These are phyloP conservation scores for Archips xylosteana DNA, from an alignment of 2,888 invertebrate species.

Conservation along the genomic window DNA sequence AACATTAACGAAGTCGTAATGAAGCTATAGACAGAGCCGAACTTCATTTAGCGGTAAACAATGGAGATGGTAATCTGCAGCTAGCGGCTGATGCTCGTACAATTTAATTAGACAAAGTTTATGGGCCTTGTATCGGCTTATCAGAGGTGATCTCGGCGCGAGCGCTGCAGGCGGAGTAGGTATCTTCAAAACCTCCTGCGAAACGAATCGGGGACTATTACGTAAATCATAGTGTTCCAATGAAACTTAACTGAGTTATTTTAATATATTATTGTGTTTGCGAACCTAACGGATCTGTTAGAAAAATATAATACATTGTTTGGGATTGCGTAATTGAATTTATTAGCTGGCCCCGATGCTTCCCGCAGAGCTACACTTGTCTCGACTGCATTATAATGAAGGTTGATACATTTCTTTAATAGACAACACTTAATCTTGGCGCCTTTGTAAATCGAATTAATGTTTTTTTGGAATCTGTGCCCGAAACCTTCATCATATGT, in stretches of 20 bases:
- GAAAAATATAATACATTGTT: conserved; percentile 64
- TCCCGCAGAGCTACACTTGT: conserved; percentile 60
- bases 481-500: conserved; percentile 33
- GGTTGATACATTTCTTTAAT: conserved; percentile 40
- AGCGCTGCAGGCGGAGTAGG: conserved; percentile 52
- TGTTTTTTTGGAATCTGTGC: conserved; percentile 36
- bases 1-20: conserved; percentile 58
- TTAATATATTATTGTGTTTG: conserved; percentile 7
- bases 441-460: conserved; percentile 40
- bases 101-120: conserved; percentile 82
- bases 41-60: conserved; percentile 80
- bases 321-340: conserved; percentile 70
- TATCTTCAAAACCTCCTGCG: conserved; percentile 44
- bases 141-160: conserved; percentile 66
- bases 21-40: conserved; percentile 67
- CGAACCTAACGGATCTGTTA: conserved; percentile 66
- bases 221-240: conserved; percentile 18
- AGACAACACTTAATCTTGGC: conserved; percentile 35
- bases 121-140: conserved; percentile 72
- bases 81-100: conserved; percentile 72
- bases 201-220: conserved; percentile 31
- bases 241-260: conserved; percentile 4
- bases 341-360: conserved; percentile 67
- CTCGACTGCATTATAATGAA: conserved; percentile 50
- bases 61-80: conserved; percentile 79